Percentiles rank a stretch among this genome's conserved stretches.
These are phyloP conservation scores for Eurypyga helias DNA, from an alignment of 2,113 vertebrate species.

Conservation along the genomic window DNA sequence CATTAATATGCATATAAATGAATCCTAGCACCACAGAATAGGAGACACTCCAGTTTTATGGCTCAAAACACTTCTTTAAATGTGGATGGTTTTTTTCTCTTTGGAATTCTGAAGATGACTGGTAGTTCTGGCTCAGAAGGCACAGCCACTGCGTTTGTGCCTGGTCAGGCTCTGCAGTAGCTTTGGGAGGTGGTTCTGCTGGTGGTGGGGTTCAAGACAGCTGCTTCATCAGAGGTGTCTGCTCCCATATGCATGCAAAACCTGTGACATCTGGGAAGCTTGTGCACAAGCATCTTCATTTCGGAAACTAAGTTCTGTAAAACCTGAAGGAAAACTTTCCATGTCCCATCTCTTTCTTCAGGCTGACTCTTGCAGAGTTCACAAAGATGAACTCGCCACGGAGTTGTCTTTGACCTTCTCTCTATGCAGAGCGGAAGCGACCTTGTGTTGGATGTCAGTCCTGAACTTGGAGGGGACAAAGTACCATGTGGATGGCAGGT, in stretches of 20 bases:
- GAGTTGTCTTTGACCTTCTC: neutral
- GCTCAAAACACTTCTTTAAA: neutral
- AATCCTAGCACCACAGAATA: neutral
- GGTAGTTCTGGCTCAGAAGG: neutral
- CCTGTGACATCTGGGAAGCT: neutral
- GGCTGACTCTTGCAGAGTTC: neutral
- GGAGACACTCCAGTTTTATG: neutral
- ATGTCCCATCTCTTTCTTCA: neutral
- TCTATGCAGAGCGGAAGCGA: neutral
- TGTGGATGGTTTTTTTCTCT: neutral
- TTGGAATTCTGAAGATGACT: neutral
- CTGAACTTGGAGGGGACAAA: neutral
- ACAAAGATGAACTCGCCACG: accelerated
- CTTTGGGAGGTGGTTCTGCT: neutral
- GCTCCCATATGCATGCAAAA: neutral
- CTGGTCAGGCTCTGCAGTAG: neutral
- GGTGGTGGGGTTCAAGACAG: neutral
- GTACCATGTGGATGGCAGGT: neutral
- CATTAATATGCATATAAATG: neutral
- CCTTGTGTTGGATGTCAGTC: neutral
- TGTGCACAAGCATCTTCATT: neutral
- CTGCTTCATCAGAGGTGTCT: neutral
- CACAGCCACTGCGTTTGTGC: neutral
- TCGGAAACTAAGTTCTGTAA: neutral
- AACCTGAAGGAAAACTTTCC: neutral